phyloP scores from a whole-genome alignment of 2,113 vertebrate genomes.

The Oenanthe oenanthe region DNA sequence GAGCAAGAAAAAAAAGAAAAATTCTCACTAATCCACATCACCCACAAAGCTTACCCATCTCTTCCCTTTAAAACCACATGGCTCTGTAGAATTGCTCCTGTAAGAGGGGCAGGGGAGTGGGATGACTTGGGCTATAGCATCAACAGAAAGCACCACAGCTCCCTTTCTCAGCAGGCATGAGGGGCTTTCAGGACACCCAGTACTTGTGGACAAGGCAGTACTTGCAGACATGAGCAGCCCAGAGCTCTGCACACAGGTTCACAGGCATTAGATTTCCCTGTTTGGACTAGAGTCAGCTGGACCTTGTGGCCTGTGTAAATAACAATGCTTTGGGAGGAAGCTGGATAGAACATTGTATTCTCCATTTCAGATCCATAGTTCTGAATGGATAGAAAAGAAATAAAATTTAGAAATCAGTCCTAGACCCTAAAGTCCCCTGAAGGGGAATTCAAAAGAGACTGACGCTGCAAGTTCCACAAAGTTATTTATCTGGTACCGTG shows the following conservation, averaged over 20 bases:
- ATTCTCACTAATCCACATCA: rapidly evolving
- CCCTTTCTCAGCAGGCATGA: background rate
- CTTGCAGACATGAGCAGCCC: background rate
- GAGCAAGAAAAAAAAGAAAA: background rate
- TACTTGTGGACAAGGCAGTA: background rate
- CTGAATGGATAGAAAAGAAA: background rate
- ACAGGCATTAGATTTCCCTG: background rate
- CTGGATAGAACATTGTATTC: background rate
- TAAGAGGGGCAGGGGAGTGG: background rate
- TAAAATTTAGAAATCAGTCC: background rate
- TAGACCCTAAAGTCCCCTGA: background rate
- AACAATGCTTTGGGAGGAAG: background rate
- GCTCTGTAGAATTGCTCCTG: background rate
- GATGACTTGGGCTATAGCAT: rapidly evolving
- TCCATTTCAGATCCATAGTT: background rate
- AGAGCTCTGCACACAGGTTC: background rate
- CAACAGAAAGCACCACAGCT: background rate
- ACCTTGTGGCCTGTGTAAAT: background rate
- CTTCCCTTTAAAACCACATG: background rate
- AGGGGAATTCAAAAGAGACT: background rate
- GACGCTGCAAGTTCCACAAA: background rate
- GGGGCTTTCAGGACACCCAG: background rate
- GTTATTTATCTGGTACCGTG: background rate
- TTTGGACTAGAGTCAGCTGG: background rate
- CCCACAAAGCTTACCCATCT: background rate